Evolutionary conservation across 92 coral and sea anemone genomes (phyloP).

Genomic region (Zoanthus solanderi): DNA sequence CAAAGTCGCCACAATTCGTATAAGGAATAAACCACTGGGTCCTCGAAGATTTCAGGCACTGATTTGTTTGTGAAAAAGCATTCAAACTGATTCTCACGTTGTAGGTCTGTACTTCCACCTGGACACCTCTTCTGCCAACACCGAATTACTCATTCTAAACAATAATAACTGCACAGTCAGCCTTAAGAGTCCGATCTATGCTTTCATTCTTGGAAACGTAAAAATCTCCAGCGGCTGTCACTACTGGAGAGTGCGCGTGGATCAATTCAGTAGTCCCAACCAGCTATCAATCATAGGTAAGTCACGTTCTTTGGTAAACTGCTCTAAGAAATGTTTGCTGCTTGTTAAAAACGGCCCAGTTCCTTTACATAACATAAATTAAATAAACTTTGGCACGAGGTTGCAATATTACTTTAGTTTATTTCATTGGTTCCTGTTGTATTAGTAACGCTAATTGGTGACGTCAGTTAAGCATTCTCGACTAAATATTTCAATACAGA

Average conservation of each 20-base stretch:
- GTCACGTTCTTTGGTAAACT: not conserved
- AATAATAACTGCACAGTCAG: conserved; percentile 81
- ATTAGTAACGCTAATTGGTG: not conserved
- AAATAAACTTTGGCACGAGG: no score
- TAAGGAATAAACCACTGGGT: no score
- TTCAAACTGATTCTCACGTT: not conserved
- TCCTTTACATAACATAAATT: no score
- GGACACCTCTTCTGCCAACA: conserved; percentile 85
- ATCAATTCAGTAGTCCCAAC: conserved; percentile 83
- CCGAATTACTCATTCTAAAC: conserved; percentile 69
- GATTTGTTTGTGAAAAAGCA: not conserved
- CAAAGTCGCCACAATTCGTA: no score
- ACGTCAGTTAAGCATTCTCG: not conserved
- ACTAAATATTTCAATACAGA: no score
- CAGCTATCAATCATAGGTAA: conserved; percentile 84
- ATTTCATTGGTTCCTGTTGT: no score
- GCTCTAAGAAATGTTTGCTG: not conserved
- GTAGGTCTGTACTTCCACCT: conserved; percentile 83
- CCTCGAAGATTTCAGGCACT: not conserved
- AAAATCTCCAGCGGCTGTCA: conserved; percentile 79
- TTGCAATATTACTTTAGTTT: no score
- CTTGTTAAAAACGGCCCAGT: no score
- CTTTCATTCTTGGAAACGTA: conserved; percentile 83
- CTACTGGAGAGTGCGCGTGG: conserved; percentile 92
- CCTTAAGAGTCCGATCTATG: conserved; percentile 87